Evolutionary conservation across 2,888 invertebrate species (phyloP), one percentile per base, ranked within the genome.

Genomic region (Andrena fulva): DNA sequence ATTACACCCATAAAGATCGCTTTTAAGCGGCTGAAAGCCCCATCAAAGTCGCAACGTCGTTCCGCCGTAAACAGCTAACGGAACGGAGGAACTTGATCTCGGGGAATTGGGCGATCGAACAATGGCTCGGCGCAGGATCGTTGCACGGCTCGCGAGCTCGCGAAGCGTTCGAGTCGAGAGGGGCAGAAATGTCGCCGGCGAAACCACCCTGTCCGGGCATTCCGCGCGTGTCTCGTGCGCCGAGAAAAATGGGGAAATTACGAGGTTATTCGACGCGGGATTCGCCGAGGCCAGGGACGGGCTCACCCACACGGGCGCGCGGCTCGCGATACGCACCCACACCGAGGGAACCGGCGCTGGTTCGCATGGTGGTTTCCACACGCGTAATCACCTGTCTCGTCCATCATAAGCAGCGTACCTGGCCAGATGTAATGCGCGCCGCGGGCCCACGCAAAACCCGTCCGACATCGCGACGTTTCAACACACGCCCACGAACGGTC

Each of bases 321-420:
- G 64, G 29, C 27, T 24, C 24, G 33, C 35, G 54, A 42, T 20
- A 48, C 33, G 66, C 73, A 77, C 81, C 70, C 67, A 83, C 75
- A 69, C 48, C 35, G 68, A 1, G 27, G 24, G 27, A 56, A 20
- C 2, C 35, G 29, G 71, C 71, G 62, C 72, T 68, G 79, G 79
- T 71, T 86, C 82, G 78, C 87, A 89, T 91, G 91, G 90, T 92
- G 91, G 92, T 92, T 92, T 92, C 91, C 91, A 91, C 92, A 91
- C 92, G 92, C 92, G 91, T 93, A 93, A 93, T 93, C 93, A 93
- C 93, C 93, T 93, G 93, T 93, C 93, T 93, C 93, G 92, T 93
- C 91, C 93, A 92, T 93, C 93, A 93, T 93, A 92, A 92, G 88
- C 86, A 77, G 77, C 86, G 87, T 84, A 84, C 83, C 88, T 71